Percentiles rank a stretch among this genome's conserved stretches.
These are phyloP conservation scores for Burhinus oedicnemus DNA, from an alignment of 2,113 vertebrate genomes.

Conservation along the genomic window DNA sequence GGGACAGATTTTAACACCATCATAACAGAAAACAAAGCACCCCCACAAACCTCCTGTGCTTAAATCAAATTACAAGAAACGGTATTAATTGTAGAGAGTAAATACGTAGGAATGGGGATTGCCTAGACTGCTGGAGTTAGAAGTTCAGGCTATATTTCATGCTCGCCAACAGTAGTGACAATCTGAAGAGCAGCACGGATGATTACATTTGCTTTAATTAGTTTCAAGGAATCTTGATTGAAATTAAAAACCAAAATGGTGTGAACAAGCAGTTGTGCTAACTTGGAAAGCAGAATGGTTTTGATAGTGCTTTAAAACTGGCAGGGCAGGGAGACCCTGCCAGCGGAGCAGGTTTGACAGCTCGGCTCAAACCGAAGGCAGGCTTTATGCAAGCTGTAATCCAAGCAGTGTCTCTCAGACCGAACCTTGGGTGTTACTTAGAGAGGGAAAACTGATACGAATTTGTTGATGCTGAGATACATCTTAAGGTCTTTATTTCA, in stretches of 20 bases:
- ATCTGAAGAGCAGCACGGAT: neutral
- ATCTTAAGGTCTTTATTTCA: neutral
- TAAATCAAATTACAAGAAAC: neutral
- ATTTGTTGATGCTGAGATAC: neutral
- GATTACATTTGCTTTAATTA: slow-evolving; percentile 21
- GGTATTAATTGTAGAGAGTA: neutral
- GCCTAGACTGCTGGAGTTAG: neutral
- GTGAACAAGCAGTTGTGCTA: neutral
- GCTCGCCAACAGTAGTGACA: neutral
- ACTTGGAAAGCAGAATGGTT: neutral
- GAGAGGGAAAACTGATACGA: neutral
- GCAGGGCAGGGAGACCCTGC: neutral
- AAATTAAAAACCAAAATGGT: slow-evolving; percentile 11
- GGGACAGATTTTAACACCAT: neutral
- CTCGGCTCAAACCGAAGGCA: neutral
- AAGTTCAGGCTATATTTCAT: neutral
- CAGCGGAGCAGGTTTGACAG: neutral
- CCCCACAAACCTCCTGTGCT: neutral
- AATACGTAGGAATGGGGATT: neutral
- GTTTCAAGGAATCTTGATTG: slow-evolving; percentile 21
- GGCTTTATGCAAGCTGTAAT: neutral
- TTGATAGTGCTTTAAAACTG: neutral
- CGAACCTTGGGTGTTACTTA: neutral
- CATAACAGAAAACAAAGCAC: neutral
- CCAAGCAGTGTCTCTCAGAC: neutral